Conservation (phyloP, 2,888 invertebrate genomes). For the Acrobasis suavella region DNA sequence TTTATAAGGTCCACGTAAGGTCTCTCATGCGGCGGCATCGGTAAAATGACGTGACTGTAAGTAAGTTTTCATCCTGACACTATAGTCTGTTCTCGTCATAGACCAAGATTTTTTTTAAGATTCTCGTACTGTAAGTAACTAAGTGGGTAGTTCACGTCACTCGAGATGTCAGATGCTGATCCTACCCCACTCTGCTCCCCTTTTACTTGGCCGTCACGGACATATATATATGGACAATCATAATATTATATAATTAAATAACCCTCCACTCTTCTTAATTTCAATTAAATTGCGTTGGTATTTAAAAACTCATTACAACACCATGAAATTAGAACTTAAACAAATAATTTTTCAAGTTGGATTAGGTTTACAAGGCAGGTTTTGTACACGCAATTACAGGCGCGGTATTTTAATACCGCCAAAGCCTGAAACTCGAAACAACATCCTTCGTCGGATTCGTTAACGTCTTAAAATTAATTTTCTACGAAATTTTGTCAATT, state of each 20-base stretch:
- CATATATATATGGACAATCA: too few species aligned
- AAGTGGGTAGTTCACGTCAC: too few species aligned
- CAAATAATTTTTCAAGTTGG: constrained; percentile 26
- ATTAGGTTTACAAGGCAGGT: constrained; percentile 43
- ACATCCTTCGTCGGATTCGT: constrained; percentile 58
- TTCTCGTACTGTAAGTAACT: too few species aligned
- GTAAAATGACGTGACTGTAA: too few species aligned
- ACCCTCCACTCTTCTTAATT: neutral
- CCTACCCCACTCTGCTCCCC: too few species aligned
- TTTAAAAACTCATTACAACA: neutral
- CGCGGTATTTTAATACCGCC: constrained; percentile 55
- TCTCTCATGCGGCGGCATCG: too few species aligned
- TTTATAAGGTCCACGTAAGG: too few species aligned
- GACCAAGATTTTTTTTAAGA: too few species aligned
- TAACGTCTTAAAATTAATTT: constrained; percentile 66
- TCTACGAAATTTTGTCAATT: constrained; percentile 66
- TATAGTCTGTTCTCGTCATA: too few species aligned
- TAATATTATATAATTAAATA: neutral
- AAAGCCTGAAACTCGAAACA: constrained; percentile 54
- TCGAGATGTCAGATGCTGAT: too few species aligned
- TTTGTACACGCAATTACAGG: constrained; percentile 50
- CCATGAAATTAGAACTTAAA: constrained; percentile 5
- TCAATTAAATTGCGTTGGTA: neutral
- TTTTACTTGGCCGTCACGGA: too few species aligned
- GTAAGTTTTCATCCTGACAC: too few species aligned